phyloP scores from a whole-genome alignment of 2,113 vertebrate species.

The Echinops telfairi region DNA sequence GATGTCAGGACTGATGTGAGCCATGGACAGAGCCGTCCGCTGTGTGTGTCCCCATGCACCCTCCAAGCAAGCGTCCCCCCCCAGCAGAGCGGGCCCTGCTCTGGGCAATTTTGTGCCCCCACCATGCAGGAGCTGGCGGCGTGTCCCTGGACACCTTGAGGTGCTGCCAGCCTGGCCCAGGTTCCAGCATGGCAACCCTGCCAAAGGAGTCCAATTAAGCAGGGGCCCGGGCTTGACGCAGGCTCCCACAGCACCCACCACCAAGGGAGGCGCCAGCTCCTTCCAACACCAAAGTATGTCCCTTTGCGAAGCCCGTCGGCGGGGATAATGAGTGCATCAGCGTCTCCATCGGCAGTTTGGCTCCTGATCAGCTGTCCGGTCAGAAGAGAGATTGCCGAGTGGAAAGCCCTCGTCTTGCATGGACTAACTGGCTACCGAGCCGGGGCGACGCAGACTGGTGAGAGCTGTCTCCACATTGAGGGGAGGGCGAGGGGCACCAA shows the following conservation, averaged over 20 bases:
- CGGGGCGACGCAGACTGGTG: background rate
- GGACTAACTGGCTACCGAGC: background rate
- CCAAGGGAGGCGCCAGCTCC: fast-evolving
- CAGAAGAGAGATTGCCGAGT: fast-evolving
- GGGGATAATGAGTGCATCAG: fast-evolving
- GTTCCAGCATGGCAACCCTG: fast-evolving
- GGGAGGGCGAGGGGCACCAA: too few relatives aligned
- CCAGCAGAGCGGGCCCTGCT: conserved; percentile 70
- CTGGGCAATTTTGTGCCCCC: background rate
- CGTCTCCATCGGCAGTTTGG: fast-evolving
- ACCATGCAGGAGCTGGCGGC: background rate
- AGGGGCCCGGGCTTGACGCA: fast-evolving
- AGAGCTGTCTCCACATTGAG: background rate
- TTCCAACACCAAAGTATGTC: background rate
- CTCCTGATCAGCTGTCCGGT: fast-evolving
- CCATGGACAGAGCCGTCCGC: too few relatives aligned
- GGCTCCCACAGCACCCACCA: fast-evolving
- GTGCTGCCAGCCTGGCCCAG: fast-evolving
- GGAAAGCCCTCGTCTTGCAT: background rate
- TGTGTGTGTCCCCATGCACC: fast-evolving
- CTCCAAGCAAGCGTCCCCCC: background rate
- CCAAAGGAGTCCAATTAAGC: fast-evolving
- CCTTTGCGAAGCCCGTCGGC: background rate
- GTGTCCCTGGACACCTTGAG: too few relatives aligned
- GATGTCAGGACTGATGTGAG: background rate